Evolutionary conservation across 92 coral and sea anemone species (phyloP).

Genomic region (Chrysogorgia sp.): DNA sequence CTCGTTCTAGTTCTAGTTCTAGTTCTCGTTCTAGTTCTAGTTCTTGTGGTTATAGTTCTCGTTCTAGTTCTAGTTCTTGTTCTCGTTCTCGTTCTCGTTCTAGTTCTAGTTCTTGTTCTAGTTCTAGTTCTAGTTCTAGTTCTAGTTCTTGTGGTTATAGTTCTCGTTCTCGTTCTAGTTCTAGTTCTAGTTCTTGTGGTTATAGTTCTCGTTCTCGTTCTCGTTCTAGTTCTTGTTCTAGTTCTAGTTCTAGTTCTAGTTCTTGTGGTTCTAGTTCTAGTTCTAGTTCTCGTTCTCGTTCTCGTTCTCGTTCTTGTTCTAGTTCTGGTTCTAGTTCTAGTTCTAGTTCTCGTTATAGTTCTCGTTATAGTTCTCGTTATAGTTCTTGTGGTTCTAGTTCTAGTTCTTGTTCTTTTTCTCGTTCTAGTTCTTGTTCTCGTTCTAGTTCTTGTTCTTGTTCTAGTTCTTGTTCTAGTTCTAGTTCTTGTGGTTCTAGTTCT

Average conservation of each 20-base stretch:
- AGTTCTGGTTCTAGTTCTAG: not conserved
- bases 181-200: conserved; percentile 1
- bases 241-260: conserved; percentile 3
- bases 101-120: not conserved
- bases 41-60: too few relatives aligned
- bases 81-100: not conserved
- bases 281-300: not conserved
- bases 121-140: conserved; percentile 3
- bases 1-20: too few relatives aligned
- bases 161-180: not conserved
- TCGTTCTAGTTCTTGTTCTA: not conserved
- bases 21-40: too few relatives aligned
- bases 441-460: too few relatives aligned
- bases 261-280: not conserved
- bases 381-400: not conserved
- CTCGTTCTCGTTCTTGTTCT: not conserved
- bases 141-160: not conserved
- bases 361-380: not conserved
- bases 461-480: too few relatives aligned
- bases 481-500: too few relatives aligned
- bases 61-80: too few relatives aligned
- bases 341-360: not conserved
- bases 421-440: not conserved
- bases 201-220: not conserved
- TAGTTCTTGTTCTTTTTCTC: not conserved